phyloP scores from a whole-genome alignment of 2,888 invertebrate species.

The Melanostoma scalare region DNA sequence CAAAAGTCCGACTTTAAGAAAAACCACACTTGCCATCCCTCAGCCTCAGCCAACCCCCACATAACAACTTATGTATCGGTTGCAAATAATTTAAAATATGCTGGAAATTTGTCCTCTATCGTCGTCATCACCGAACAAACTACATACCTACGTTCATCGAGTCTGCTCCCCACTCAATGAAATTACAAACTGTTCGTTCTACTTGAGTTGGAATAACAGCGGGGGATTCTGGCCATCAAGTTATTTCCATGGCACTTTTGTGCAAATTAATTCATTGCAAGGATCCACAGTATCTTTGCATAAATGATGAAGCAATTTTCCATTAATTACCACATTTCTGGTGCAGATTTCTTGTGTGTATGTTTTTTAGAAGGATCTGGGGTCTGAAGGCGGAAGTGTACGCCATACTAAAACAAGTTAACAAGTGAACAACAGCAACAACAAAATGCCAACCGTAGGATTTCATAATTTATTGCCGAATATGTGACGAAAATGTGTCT shows the following conservation, averaged over 20 bases:
- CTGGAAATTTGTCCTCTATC: conserved; percentile 46
- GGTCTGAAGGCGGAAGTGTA: neutral
- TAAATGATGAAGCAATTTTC: conserved; percentile 74
- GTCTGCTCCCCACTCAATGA: neutral
- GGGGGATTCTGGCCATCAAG: conserved; percentile 58
- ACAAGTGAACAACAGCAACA: conserved; percentile 27
- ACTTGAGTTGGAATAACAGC: neutral
- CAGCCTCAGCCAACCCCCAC: neutral
- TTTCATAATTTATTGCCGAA: conserved; percentile 61
- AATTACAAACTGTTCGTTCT: neutral
- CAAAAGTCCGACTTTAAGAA: conserved; percentile 8
- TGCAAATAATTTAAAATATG: conserved; percentile 56
- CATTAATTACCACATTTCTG: conserved; percentile 73
- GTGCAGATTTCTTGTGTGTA: conserved; percentile 60
- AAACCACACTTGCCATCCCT: conserved; percentile 39
- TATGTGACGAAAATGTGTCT: conserved; percentile 51
- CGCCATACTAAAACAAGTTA: conserved; percentile 1
- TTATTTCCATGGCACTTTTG: conserved; percentile 63
- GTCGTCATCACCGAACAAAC: conserved; percentile 30
- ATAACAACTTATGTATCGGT: conserved; percentile 26
- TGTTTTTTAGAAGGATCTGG: neutral
- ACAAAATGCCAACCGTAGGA: conserved; percentile 38
- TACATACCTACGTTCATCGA: neutral
- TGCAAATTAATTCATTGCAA: conserved; percentile 72
- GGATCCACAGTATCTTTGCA: conserved; percentile 72